These are phyloP conservation scores for Amiota mariae DNA, from an alignment of 2,888 invertebrate species.

Conservation along the genomic window DNA sequence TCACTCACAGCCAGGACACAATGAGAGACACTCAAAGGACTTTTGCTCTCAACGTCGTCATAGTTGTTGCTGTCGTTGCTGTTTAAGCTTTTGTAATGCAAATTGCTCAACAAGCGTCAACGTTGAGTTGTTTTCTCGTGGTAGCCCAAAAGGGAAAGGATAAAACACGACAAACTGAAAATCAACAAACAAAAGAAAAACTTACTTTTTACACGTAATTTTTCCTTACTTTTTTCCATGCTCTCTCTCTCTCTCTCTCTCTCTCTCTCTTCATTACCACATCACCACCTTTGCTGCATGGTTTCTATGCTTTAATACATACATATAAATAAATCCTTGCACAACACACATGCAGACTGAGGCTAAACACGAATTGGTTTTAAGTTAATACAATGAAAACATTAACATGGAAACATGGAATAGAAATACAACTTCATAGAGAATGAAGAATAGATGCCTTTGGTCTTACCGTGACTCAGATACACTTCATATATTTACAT, in stretches of 20 bases:
- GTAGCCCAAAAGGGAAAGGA: constrained; percentile 2
- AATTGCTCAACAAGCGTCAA: constrained; percentile 34
- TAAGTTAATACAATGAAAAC: too few species aligned
- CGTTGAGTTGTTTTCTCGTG: background rate
- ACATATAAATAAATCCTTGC: too few species aligned
- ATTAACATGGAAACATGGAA: too few species aligned
- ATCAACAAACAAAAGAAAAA: constrained; percentile 22
- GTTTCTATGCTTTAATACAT: too few species aligned
- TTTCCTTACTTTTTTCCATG: constrained; percentile 6
- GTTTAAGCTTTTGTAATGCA: constrained; percentile 38
- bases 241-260: background rate
- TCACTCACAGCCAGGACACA: background rate
- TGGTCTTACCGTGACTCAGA: too few species aligned
- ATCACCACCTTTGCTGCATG: background rate
- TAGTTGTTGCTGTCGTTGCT: constrained; percentile 29
- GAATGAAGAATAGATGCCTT: too few species aligned
- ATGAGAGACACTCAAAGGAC: constrained; percentile 30
- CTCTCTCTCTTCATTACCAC: background rate
- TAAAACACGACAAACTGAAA: constrained; percentile 9
- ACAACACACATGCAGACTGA: too few species aligned
- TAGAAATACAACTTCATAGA: too few species aligned
- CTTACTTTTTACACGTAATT: background rate
- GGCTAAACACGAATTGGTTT: too few species aligned
- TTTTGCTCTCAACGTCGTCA: constrained; percentile 35
- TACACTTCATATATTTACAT: too few species aligned